Evolutionary conservation across 2,888 invertebrate genomes (phyloP), one percentile per base, ranked within the genome.

Genomic region (Coelinius sp.): DNA sequence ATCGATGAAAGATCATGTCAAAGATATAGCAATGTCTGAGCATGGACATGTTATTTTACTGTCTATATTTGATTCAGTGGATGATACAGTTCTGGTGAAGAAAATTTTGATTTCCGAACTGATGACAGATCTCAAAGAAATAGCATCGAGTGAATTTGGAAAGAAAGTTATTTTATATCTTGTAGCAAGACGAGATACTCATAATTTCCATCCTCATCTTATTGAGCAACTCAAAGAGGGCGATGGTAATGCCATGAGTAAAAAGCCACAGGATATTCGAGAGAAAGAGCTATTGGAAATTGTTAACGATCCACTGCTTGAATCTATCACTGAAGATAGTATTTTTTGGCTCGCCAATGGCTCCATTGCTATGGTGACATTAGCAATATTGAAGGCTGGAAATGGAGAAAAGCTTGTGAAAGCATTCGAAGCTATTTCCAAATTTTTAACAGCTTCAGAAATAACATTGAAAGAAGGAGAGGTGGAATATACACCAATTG

Each of bases 21-120:
- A 93, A 3, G 93, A 95, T 70, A 90, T 97, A 8, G 93, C 94
- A 66, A 92, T 92, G 75, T 97, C 98, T 79, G 96, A 98, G 86
- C 93, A 95, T 78, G 98, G 97, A 0, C 94, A 97, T 86, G 89
- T 94, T 27, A 91, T 95, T 22, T 88, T 98, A 25, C 89, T 97
- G 75, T 92, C 95, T 0, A 90, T 98, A 76, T 92, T 98, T 77
- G 98, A 98, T 86, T 90, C 92, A 0, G 93, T 97, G 0, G 98
- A 99, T 85, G 98, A 99, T 84, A 98, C 98, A 0, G 95, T 95
- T 68, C 90, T 98, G 0, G 91, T 97, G 20, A 94, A 94, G 82
- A 98, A 98, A 87, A 92, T 93, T 0, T 90, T 95, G 49, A 89
- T 95, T 10, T 89, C 92, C 76, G 93, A 94, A 74, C 88, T 97